Base-by-base conservation (phyloP, 2,797 vertebrate genomes). In the Leptoclinus maculatus region DNA sequence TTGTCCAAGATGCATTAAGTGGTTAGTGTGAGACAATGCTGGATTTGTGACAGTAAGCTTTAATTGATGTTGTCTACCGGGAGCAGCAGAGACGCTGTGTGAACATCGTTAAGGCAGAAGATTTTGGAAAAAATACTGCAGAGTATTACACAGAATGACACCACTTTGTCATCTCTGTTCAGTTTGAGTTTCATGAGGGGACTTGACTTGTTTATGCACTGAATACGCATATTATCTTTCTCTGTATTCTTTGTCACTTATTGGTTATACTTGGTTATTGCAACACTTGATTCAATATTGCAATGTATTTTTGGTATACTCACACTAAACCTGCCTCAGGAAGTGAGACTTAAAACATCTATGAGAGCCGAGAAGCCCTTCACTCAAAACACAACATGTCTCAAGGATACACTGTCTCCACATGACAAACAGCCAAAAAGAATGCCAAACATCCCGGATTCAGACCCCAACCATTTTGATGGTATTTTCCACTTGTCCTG, bases 1-100 rank as follows among this genome's bases (percentile, higher is more conserved):
- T 93, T 94, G 90, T 94, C 91, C 87, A 86, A 83, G 68, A 91
- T 73, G 77, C 83, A 84, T 85, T 71, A 85, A 86, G 81, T 83
- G 88, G 88, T 76, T 79, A 78, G 83, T 74, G 77, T 74, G 70
- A 92, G 92, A 93, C 93, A 94, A 94, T 93, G 88, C 63, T 89
- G 90, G 86, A 84, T 79, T 78, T 88, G 62, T 86, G 87, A 92
- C 88, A 88, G 83, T 66, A 58, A 34, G 47, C 57, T 84, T 82
- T 92, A 91, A 89, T 89, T 93, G 81, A 85, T 74, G 83, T 82
- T 87, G 92, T 89, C 91, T 91, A 87, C 23, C 14, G 82, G 81
- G 39, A 80, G 60, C 41, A 69, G 68, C 36, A 43, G 69, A 87
- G 81, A 82, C 23, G 27, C 76, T 80, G 54, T 73, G 82, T 83